phyloP scores from a whole-genome alignment of 2,113 vertebrate genomes.

The Mus pahari region DNA sequence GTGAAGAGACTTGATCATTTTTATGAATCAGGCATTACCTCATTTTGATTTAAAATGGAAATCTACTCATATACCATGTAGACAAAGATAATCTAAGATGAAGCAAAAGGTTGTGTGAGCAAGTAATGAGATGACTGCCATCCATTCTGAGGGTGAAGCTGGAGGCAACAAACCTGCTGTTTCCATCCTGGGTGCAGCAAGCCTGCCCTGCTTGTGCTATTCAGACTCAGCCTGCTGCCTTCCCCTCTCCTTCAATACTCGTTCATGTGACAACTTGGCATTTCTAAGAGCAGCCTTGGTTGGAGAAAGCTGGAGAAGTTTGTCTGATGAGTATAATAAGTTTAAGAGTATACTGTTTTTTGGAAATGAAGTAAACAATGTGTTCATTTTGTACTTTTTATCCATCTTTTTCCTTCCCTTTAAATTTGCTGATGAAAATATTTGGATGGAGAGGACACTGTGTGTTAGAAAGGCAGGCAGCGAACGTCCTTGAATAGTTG shows the following conservation, averaged over 20 bases:
- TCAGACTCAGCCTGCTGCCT: accelerated
- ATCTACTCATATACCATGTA: no score
- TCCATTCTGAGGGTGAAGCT: not conserved
- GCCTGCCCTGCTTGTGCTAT: accelerated
- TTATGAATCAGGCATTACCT: not conserved
- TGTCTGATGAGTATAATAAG: not conserved
- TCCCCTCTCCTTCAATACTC: not conserved
- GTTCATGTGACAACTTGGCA: not conserved
- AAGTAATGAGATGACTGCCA: not conserved
- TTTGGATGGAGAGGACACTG: not conserved
- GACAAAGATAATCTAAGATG: not conserved
- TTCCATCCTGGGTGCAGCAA: not conserved
- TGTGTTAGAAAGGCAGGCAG: not conserved
- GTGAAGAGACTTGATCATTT: not conserved
- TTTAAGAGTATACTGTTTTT: not conserved
- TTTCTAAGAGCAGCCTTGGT: not conserved
- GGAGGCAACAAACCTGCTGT: not conserved
- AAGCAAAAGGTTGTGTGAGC: not conserved
- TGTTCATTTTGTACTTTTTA: not conserved
- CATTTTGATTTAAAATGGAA: not conserved
- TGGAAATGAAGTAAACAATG: not conserved
- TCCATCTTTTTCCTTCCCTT: not conserved
- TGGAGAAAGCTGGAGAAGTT: not conserved
- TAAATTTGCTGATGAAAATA: conserved; percentile 12
- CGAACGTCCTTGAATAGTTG: conserved; percentile 14